A percentile compares a stretch with the other conserved stretches of the same genome.
phyloP scores from a whole-genome alignment of 2,797 vertebrate genomes.

The Erpetoichthys calabaricus region DNA sequence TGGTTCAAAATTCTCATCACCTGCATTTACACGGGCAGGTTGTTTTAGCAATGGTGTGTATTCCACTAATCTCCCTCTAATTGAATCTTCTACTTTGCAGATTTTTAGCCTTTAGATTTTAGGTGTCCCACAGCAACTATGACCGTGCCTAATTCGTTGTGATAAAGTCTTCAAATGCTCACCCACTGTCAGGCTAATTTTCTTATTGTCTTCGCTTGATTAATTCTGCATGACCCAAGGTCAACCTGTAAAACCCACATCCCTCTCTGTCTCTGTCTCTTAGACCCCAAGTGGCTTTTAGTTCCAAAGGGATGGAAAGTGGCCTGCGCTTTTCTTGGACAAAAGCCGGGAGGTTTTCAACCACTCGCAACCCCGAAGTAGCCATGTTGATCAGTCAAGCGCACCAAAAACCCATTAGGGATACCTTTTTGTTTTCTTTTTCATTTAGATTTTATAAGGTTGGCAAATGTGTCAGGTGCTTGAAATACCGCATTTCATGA shows the following conservation, averaged over 20 bases:
- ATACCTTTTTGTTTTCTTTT: conserved; percentile 48
- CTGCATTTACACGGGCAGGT: conserved; percentile 38
- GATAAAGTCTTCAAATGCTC: conserved; percentile 69
- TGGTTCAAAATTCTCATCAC: conserved; percentile 42
- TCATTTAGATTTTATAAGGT: conserved; percentile 45
- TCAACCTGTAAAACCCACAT: conserved; percentile 68
- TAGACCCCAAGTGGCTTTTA: conserved; percentile 45
- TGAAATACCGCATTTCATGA: conserved; percentile 10
- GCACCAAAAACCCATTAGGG: conserved; percentile 80
- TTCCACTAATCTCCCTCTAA: conserved; percentile 18
- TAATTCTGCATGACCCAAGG: conserved; percentile 67
- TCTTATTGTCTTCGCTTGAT: conserved; percentile 69
- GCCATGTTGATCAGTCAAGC: conserved; percentile 65
- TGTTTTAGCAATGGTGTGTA: too few relatives aligned
- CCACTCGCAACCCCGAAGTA: conserved; percentile 34
- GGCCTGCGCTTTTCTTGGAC: conserved; percentile 50
- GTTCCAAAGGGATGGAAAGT: conserved; percentile 47
- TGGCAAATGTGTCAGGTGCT: conserved; percentile 52
- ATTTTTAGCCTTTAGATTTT: conserved; percentile 27
- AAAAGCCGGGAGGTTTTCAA: conserved; percentile 56
- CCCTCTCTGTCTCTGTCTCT: conserved; percentile 32
- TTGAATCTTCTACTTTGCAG: conserved; percentile 61
- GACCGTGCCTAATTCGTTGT: conserved; percentile 55
- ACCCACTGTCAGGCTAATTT: conserved; percentile 60
- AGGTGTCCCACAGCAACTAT: conserved; percentile 41